A percentile compares a stretch with the other conserved stretches of the same genome.
Conservation (phyloP, 2,888 invertebrate species). For the Macaria notata region DNA sequence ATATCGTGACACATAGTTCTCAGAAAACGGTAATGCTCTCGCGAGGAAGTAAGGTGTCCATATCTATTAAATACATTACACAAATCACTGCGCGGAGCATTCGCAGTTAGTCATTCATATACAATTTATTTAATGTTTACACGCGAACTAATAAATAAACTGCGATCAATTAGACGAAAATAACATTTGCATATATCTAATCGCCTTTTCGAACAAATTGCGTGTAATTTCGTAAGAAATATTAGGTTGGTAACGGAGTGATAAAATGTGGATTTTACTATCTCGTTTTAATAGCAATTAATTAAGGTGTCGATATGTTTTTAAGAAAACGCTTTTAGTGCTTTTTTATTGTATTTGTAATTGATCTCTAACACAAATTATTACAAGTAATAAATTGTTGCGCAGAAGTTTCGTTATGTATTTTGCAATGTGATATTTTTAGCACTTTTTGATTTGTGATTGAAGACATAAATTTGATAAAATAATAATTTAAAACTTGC, state of each 20-base stretch:
- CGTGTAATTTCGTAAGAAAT: constrained; percentile 51
- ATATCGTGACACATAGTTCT: constrained; percentile 48
- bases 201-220: constrained; percentile 54
- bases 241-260: constrained; percentile 48
- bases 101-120: constrained; percentile 54
- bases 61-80: constrained; percentile 51
- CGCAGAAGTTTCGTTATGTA: neutral
- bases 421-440: neutral
- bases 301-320: constrained; percentile 44
- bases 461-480: no score
- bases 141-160: constrained; percentile 60
- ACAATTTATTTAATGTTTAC: constrained; percentile 71
- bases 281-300: constrained; percentile 45
- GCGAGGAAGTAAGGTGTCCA: constrained; percentile 58
- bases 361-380: constrained; percentile 26
- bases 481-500: no score
- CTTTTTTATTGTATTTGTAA: constrained; percentile 42
- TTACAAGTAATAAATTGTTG: constrained; percentile 18
- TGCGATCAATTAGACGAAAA: constrained; percentile 57
- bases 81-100: constrained; percentile 59
- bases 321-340: constrained; percentile 45
- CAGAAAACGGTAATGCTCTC: constrained; percentile 41
- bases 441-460: neutral
- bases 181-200: constrained; percentile 63
- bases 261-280: constrained; percentile 51